Evolutionary conservation across 1,140 invertebrate species (phyloP).

Genomic region (Aphelenchoides besseyi): DNA sequence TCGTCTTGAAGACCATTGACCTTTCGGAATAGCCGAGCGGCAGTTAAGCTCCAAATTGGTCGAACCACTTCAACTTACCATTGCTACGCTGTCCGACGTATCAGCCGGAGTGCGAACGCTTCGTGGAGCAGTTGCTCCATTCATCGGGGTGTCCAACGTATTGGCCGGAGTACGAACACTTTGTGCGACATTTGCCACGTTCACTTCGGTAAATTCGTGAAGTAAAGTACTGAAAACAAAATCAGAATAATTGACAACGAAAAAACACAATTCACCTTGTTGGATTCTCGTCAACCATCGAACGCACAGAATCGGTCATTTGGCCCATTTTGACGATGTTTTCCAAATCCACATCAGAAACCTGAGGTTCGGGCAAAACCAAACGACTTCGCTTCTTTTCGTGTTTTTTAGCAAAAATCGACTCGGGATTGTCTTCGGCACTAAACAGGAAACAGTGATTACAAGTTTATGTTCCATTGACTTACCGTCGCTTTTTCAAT

Average conservation of each 20-base stretch:
- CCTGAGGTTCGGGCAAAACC: slow-evolving; percentile 90
- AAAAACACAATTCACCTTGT: slow-evolving; percentile 42
- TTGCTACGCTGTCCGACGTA: slow-evolving; percentile 69
- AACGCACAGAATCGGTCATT: slow-evolving; percentile 86
- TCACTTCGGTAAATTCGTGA: slow-evolving; percentile 82
- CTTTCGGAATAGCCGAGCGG: too few species aligned
- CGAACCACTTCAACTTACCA: slow-evolving; percentile 61
- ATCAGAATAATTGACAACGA: slow-evolving; percentile 1
- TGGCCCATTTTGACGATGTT: slow-evolving; percentile 94
- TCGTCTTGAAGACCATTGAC: neutral
- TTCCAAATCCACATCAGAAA: slow-evolving; percentile 76
- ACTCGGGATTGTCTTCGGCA: slow-evolving; percentile 82
- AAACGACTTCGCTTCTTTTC: slow-evolving; percentile 89
- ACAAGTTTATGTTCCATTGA: neutral
- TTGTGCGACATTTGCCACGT: slow-evolving; percentile 68
- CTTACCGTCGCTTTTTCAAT: slow-evolving; percentile 53
- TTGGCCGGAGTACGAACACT: slow-evolving; percentile 81
- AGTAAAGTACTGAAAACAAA: slow-evolving; percentile 73
- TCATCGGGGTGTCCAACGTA: slow-evolving; percentile 70
- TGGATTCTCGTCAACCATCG: slow-evolving; percentile 72
- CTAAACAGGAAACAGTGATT: slow-evolving; percentile 35
- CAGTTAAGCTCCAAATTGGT: too few species aligned
- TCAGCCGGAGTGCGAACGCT: slow-evolving; percentile 81
- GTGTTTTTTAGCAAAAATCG: slow-evolving; percentile 84
- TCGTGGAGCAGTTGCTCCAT: slow-evolving; percentile 68